phyloP scores from a whole-genome alignment of 2,797 vertebrate species.

The Brachymystax lenok region DNA sequence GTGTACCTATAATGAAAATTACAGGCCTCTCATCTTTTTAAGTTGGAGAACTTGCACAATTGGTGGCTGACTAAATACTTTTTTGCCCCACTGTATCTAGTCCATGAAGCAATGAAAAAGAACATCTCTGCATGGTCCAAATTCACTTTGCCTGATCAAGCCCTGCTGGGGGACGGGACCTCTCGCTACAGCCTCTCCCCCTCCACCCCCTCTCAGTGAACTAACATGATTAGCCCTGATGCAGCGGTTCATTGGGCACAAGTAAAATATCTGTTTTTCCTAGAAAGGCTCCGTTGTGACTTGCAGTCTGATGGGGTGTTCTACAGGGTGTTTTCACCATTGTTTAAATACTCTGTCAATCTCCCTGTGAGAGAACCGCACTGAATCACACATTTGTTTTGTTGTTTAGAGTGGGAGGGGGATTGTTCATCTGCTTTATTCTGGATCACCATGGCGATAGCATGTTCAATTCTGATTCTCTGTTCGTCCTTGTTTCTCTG shows the following conservation, averaged over 20 bases:
- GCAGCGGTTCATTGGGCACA: neutral
- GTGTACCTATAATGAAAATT: no score
- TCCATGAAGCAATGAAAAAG: constrained; percentile 12
- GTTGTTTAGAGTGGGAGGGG: neutral
- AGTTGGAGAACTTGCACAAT: no score
- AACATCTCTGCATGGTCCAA: constrained; percentile 8
- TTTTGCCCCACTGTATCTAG: no score
- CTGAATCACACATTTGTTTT: constrained; percentile 39
- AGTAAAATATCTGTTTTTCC: neutral
- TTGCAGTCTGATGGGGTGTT: neutral
- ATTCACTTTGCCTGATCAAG: constrained; percentile 36
- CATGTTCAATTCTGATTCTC: neutral
- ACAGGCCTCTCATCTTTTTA: no score
- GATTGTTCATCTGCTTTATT: constrained; percentile 9
- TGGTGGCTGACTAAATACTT: no score
- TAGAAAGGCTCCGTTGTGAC: constrained; percentile 13
- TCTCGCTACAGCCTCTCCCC: neutral
- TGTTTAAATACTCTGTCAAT: constrained; percentile 50
- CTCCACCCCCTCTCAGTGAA: neutral
- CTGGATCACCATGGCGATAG: no score
- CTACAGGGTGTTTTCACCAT: constrained; percentile 15
- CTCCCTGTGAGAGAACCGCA: constrained; percentile 27
- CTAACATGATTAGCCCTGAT: constrained; percentile 4
- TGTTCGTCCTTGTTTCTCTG: neutral
- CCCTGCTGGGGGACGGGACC: neutral